Conservation (phyloP, 2,797 vertebrate genomes). For the Eremophila alpestris region DNA sequence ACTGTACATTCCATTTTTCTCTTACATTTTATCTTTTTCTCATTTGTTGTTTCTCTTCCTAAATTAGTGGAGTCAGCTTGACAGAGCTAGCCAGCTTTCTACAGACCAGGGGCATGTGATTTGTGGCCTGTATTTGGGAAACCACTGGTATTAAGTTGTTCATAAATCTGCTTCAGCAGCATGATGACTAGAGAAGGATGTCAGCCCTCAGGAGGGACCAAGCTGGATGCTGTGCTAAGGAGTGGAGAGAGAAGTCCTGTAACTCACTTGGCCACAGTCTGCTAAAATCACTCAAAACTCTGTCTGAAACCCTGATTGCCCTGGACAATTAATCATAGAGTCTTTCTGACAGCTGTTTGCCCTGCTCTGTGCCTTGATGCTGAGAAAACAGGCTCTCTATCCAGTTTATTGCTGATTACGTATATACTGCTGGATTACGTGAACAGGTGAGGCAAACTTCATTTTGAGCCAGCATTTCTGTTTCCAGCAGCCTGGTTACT, state of each 20-base stretch:
- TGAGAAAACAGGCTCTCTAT: neutral
- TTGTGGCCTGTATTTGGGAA: neutral
- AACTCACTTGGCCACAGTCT: neutral
- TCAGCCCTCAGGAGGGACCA: neutral
- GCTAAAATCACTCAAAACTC: neutral
- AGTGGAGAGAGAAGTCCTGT: neutral
- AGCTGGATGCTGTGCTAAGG: neutral
- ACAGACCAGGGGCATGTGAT: neutral
- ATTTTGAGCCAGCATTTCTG: neutral
- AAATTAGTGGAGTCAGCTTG: constrained; percentile 12
- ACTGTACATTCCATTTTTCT: neutral
- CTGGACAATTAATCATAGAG: neutral
- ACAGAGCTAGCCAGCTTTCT: neutral
- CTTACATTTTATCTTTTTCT: neutral
- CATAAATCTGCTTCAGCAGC: neutral
- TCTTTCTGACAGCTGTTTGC: neutral
- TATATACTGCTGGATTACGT: neutral
- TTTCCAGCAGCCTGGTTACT: neutral
- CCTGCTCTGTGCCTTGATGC: neutral
- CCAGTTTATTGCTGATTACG: neutral
- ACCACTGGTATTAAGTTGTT: constrained; percentile 20
- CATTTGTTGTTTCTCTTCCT: neutral
- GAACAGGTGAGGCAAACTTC: neutral
- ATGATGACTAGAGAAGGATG: neutral
- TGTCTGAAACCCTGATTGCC: neutral